Conservation (phyloP, 1,140 invertebrate species). For the Calosoma granatense region DNA sequence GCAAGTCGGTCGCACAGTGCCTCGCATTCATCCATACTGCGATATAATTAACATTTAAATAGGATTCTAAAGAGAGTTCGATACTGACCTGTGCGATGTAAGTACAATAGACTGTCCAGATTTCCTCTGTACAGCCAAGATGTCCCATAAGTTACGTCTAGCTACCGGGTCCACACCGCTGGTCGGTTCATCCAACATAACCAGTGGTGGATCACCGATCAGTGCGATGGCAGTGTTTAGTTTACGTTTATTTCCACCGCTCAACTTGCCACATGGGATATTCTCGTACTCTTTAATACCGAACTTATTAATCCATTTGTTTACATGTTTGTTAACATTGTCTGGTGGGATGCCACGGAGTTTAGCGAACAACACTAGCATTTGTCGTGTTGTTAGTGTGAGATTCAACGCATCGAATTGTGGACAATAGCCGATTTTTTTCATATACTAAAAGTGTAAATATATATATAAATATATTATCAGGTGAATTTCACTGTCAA, state of each 20-base stretch:
- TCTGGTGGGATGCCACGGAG: constrained; percentile 46
- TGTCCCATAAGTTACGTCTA: constrained; percentile 51
- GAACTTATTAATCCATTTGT: constrained; percentile 43
- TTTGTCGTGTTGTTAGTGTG: constrained; percentile 56
- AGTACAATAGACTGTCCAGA: constrained; percentile 43
- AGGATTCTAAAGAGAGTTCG: too few relatives aligned
- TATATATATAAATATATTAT: not conserved
- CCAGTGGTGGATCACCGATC: constrained; percentile 62
- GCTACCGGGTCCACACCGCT: constrained; percentile 59
- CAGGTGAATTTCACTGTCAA: constrained; percentile 5
- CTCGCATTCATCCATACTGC: constrained; percentile 83
- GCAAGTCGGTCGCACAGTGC: constrained; percentile 63
- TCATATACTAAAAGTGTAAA: constrained; percentile 36
- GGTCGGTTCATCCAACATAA: constrained; percentile 64
- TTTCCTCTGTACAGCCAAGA: constrained; percentile 40
- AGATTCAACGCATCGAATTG: constrained; percentile 62
- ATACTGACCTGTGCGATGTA: constrained; percentile 46
- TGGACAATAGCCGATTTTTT: constrained; percentile 56
- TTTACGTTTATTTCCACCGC: constrained; percentile 77
- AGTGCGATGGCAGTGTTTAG: constrained; percentile 70
- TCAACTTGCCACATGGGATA: constrained; percentile 44
- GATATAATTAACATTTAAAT: constrained; percentile 14
- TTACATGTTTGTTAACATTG: constrained; percentile 36
- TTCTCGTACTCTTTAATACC: constrained; percentile 39
- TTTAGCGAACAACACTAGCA: constrained; percentile 54